phyloP scores from a whole-genome alignment of 2,888 invertebrate genomes.

The Acronicta alni region DNA sequence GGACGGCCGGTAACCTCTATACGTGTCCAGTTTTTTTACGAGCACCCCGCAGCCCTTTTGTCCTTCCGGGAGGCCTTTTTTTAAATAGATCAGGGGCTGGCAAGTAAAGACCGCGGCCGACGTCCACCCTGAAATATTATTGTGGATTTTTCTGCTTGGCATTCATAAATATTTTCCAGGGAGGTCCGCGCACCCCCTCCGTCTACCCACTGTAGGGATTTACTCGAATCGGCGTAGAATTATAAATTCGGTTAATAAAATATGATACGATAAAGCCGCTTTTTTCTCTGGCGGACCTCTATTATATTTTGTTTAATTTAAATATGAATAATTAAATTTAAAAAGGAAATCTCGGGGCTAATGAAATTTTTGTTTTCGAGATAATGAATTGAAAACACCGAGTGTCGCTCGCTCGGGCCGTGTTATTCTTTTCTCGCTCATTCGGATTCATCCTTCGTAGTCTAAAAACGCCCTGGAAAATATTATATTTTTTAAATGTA shows the following conservation, averaged over 20 bases:
- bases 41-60: conserved; percentile 83
- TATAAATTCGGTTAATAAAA: conserved; percentile 89
- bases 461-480: conserved; percentile 72
- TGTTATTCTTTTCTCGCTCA: conserved; percentile 87
- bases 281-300: conserved; percentile 81
- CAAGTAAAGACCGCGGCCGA: conserved; percentile 84
- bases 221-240: conserved; percentile 87
- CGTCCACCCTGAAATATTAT: conserved; percentile 88
- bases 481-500: conserved; percentile 76
- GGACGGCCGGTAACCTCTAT: conserved; percentile 82
- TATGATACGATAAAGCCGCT: conserved; percentile 88
- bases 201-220: conserved; percentile 69
- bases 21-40: conserved; percentile 88
- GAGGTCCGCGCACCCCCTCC: conserved; percentile 56
- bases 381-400: conserved; percentile 89
- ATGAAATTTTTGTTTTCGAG: conserved; percentile 89
- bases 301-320: conserved; percentile 90
- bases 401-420: conserved; percentile 73
- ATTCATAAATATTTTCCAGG: conserved; percentile 88
- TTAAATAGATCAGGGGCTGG: conserved; percentile 89
- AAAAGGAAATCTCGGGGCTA: conserved; percentile 88
- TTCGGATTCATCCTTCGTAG: conserved; percentile 83
- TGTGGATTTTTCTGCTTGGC: conserved; percentile 89
- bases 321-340: conserved; percentile 89
- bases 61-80: conserved; percentile 87